A percentile compares a stretch with the other conserved stretches of the same genome.
These are phyloP conservation scores for Pontoporia blainvillei DNA, from an alignment of 2,113 vertebrate genomes.

Conservation along the genomic window DNA sequence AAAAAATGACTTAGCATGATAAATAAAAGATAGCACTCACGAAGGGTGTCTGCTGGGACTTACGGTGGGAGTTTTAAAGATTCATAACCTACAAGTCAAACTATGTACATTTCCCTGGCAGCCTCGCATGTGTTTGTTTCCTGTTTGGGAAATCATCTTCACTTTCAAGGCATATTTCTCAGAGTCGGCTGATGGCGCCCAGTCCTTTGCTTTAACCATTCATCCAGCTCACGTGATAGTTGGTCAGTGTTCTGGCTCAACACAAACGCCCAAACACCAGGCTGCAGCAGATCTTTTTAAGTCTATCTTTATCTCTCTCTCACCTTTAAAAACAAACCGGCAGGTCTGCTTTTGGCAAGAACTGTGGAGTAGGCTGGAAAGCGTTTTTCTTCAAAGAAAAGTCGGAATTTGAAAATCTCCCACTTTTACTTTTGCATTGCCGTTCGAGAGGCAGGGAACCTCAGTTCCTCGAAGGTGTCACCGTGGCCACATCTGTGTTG, in stretches of 20 bases:
- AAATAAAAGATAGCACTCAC: conserved; percentile 70
- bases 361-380: background rate
- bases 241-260: background rate
- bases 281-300: background rate
- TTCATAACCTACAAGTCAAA: conserved; percentile 72
- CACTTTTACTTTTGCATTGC: background rate
- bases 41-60: conserved; percentile 48
- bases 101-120: conserved; percentile 38
- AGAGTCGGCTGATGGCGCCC: rapidly evolving
- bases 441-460: background rate
- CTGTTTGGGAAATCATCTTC: conserved; percentile 13
- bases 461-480: background rate
- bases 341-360: background rate
- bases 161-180: background rate
- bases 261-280: background rate
- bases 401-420: background rate
- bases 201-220: background rate
- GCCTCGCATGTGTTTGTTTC: conserved; percentile 25
- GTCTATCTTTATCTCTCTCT: background rate
- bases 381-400: background rate
- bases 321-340: conserved; percentile 25
- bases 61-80: conserved; percentile 59
- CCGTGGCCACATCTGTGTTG: background rate
- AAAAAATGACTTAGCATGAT: conserved; percentile 69
- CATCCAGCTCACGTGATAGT: background rate